These are phyloP conservation scores for Hystrix brachyura DNA, from an alignment of 2,113 vertebrate genomes.

Conservation along the genomic window DNA sequence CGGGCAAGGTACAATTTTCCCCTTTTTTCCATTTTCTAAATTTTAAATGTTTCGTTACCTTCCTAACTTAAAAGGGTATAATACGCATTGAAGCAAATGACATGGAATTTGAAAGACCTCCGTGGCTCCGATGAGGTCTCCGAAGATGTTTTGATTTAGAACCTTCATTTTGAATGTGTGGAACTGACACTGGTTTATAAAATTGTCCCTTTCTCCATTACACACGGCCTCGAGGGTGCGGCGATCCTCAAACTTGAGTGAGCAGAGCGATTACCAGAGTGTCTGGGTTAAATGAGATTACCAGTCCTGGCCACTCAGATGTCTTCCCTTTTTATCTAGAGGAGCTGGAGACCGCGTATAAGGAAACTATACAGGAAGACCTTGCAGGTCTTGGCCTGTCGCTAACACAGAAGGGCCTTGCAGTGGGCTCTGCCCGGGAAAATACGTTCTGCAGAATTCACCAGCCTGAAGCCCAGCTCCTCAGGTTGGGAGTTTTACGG, in stretches of 20 bases:
- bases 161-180: not conserved
- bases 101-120: not conserved
- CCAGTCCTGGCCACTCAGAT: not conserved
- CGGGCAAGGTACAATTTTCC: not conserved
- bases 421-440: not conserved
- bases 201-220: constrained; percentile 2
- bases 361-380: not conserved
- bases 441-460: not conserved
- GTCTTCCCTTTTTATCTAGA: constrained; percentile 14
- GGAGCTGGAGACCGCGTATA: not conserved
- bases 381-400: not conserved
- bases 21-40: constrained; percentile 15
- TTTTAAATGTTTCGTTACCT: constrained; percentile 45
- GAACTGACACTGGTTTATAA: not conserved
- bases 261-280: not conserved
- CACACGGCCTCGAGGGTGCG: not conserved
- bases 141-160: not conserved
- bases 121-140: not conserved
- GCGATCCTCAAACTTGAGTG: not conserved
- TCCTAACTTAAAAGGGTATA: not conserved
- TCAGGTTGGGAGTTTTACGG: not conserved
- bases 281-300: not conserved
- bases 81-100: not conserved
- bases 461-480: not conserved
- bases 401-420: not conserved